Evolutionary conservation across 1,140 invertebrate species (phyloP), one percentile per base, ranked within the genome.

Genomic region (Caenorhabditis remanei): DNA sequence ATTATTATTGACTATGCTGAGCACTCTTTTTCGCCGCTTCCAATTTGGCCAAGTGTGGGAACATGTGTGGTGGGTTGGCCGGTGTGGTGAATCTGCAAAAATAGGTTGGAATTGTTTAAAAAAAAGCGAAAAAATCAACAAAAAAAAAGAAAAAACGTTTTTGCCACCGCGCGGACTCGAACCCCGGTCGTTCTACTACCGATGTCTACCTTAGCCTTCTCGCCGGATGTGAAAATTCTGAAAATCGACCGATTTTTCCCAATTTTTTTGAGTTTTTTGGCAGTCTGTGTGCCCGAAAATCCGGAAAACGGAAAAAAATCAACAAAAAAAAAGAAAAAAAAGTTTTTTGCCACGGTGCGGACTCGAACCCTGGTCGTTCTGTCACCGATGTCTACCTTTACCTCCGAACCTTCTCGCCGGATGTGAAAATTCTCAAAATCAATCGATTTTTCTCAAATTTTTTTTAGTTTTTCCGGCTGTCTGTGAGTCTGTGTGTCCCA

Each of bases 11-110:
- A 58, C 24, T 14, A 24, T n/a, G n/a, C n/a, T 16, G 56, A 32
- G 2, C 32, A 32, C 32, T 32, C 32, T 32, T 32, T 2, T 32
- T 32, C 32, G 32, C 32, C 9, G 63, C 32, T 11, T 67, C 63
- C 9, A 21, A 21, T 4, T 67, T 67, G 13, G 8, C 19, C 24
- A 67, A 40, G n/a, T 53, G n/a, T 13, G 71, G 71, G n/a, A 79
- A 79, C 71, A 79, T 79, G 71, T 79, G 71, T 16, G 71, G 71
- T 46, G 71, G 71, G 46, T 79, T 79, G 71, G 71, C 71, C 1
- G 71, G 71, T 2, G 71, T 79, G 9, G 71, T 79, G 71, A 79
- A 79, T 79, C 71, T 79, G 71, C 9, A 50, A 43, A 79, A 40
- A 63, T 32, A 2, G 32, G 7, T 9, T 7, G 2, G 58, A 2